A percentile compares a stretch with the other conserved stretches of the same genome.
phyloP scores from a whole-genome alignment of 2,113 vertebrate species.

The Etheostoma spectabile region DNA sequence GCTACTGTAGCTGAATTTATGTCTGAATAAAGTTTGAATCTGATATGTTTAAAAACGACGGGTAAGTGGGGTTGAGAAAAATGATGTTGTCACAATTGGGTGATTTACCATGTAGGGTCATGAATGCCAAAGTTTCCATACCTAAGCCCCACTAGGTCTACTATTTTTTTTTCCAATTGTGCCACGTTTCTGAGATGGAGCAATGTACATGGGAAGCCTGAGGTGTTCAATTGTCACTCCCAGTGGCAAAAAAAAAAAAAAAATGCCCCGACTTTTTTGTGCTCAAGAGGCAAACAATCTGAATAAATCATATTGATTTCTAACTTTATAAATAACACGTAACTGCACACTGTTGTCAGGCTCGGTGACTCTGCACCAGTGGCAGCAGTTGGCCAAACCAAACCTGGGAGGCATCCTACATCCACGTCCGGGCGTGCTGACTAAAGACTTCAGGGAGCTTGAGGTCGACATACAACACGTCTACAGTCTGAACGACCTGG shows the following conservation, averaged over 20 bases:
- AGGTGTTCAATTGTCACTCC: neutral
- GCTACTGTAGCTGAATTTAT: too few species aligned
- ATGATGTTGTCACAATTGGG: too few species aligned
- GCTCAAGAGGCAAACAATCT: neutral
- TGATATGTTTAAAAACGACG: too few species aligned
- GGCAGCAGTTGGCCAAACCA: conserved; percentile 91
- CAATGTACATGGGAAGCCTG: neutral
- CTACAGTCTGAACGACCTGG: conserved; percentile 89
- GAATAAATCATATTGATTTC: neutral
- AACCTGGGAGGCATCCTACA: conserved; percentile 87
- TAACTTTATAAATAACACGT: neutral
- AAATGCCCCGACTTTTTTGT: neutral
- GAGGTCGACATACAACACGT: conserved; percentile 88
- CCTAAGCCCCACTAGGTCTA: neutral
- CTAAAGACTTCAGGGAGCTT: conserved; percentile 90
- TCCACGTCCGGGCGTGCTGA: conserved; percentile 87
- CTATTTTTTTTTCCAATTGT: neutral
- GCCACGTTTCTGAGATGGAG: neutral
- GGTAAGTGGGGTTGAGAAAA: too few species aligned
- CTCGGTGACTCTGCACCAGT: conserved; percentile 89
- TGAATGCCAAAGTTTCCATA: neutral
- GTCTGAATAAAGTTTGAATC: too few species aligned
- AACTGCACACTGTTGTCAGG: conserved; percentile 64
- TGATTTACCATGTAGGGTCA: too few species aligned
- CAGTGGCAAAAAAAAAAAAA: neutral